Evolutionary conservation across 2,797 vertebrate species (phyloP).

Genomic region (Liasis olivaceus): DNA sequence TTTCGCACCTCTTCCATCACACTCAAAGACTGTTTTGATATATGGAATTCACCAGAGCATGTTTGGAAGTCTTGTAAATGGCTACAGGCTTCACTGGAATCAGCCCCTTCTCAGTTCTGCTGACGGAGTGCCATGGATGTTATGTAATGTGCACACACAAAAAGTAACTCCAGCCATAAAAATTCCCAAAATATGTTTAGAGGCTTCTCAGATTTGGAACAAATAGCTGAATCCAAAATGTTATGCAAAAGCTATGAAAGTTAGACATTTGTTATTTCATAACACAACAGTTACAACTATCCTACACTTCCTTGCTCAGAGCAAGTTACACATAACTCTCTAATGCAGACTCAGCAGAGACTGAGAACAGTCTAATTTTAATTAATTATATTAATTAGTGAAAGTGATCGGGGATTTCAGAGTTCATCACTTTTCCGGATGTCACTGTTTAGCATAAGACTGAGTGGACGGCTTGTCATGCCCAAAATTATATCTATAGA

Average conservation of each 20-base stretch:
- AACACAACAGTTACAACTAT: neutral
- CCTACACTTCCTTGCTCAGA: neutral
- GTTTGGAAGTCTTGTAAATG: neutral
- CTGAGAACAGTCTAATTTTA: neutral
- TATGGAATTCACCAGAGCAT: neutral
- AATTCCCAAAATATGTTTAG: neutral
- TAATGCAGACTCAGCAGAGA: neutral
- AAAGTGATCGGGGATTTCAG: neutral
- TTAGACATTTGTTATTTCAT: neutral
- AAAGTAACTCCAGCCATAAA: neutral
- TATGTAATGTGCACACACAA: neutral
- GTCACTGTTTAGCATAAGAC: neutral
- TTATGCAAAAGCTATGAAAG: neutral
- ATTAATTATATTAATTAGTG: neutral
- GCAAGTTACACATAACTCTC: neutral
- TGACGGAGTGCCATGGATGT: neutral
- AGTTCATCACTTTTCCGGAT: neutral
- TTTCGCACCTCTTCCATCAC: neutral
- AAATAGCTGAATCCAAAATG: neutral
- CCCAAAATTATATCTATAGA: neutral
- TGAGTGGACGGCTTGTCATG: neutral
- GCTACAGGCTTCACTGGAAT: neutral
- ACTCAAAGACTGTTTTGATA: neutral
- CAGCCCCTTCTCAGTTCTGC: neutral
- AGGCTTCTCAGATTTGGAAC: neutral